Evolutionary conservation across 1,140 invertebrate species (phyloP).

Genomic region (Xylocopa sonorina): DNA sequence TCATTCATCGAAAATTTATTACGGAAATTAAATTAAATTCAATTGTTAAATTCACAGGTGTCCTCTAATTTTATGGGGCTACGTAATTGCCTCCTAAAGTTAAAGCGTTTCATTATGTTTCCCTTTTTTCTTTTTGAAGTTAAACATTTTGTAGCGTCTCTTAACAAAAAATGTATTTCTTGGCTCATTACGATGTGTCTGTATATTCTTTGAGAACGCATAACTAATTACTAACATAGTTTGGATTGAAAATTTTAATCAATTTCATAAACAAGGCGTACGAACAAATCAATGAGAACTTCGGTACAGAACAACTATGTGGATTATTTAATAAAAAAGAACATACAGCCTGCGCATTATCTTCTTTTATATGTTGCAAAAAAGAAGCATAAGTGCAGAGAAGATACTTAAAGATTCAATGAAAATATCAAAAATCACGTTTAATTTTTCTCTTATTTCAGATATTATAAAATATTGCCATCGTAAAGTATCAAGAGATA

Average conservation of each 20-base stretch:
- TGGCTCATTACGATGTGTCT: too few species aligned
- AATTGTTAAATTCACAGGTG: neutral
- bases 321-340: too few species aligned
- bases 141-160: neutral
- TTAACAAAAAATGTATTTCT: too few species aligned
- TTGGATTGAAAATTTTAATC: neutral
- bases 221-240: neutral
- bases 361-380: too few species aligned
- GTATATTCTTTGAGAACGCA: neutral
- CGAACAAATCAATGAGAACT: too few species aligned
- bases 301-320: too few species aligned
- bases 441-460: neutral
- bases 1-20: neutral
- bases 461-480: neutral
- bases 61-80: neutral
- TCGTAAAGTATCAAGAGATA: neutral
- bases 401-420: neutral
- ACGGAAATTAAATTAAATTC: too few species aligned
- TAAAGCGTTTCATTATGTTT: neutral
- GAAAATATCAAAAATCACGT: neutral
- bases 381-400: too few species aligned
- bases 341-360: too few species aligned
- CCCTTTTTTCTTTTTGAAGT: too few species aligned
- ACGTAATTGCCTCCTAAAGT: neutral
- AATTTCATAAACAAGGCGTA: too few species aligned